Base-by-base conservation (phyloP, 2,888 invertebrate genomes). In the Andrena marginata region DNA sequence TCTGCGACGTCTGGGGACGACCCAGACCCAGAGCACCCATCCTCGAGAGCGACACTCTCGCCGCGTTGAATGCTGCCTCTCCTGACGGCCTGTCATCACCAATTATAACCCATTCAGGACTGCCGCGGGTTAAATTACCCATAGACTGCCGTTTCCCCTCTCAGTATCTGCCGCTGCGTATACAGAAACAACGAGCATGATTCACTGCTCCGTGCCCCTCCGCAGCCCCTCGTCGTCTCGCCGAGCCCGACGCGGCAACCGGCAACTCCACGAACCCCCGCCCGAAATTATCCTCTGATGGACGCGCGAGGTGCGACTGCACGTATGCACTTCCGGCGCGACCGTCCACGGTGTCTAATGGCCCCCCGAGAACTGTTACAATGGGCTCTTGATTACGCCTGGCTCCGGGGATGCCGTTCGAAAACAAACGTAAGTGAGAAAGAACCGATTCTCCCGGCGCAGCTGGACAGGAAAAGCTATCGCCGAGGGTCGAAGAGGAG, bases 91-190 rank as follows among this genome's bases (percentile, higher is more conserved):
- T 91, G 93, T 92, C 93, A 92, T 92, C 92, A 90, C 92, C 92
- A 92, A 93, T 93, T 92, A 93, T 91, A 92, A 92, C 89, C 92
- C 92, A 93, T 93, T 93, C 91, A 92, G 80, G 77, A 73, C 86
- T 77, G 86, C 85, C 86, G 84, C 85, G 89, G 90, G 89, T 90
- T 92, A 92, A 92, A 92, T 93, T 92, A 91, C 90, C 92, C 90
- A 88, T 89, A 89, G 91, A 88, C 87, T 72, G 65, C 63, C 83
- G 71, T 76, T 67, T 80, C 77, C 71, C 84, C 71, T 59, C 63
- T 72, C 67, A 48, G 77, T 72, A 68, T 74, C 70, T 60, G 72
- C 63, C 56, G 74, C 72, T 72, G 48, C 73, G 73, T 80, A 68
- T 78, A 73, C 78, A 87, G 86, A 88, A 89, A 89, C 89, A 85